phyloP scores from a whole-genome alignment of 2,113 vertebrate genomes.

The mouse (Mus musculus) region GRCm39 chr3:145457001-145457500 shows the following conservation, averaged over 20 bases:
- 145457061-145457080: not conserved
- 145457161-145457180: not conserved
- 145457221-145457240: not conserved
- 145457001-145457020: not conserved
- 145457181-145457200: not conserved
- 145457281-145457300: not conserved
- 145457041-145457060: not conserved
- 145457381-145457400: not conserved
- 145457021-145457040: not conserved
- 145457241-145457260: not conserved
- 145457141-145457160: not conserved
- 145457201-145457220: not conserved
- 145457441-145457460: constrained; percentile 11
- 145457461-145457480: constrained; percentile 14
- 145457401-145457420: not conserved
- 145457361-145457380: constrained; percentile 31
- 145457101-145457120: constrained; percentile 1
- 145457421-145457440: constrained; percentile 6
- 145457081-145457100: not conserved
- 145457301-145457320: not conserved
- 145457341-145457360: not conserved
- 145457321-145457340: not conserved
- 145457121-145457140: not conserved
- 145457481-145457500: constrained; percentile 22
- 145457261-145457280: not conserved